Conservation (phyloP, 2,113 vertebrate species). For the Prionailurus bengalensis region DNA sequence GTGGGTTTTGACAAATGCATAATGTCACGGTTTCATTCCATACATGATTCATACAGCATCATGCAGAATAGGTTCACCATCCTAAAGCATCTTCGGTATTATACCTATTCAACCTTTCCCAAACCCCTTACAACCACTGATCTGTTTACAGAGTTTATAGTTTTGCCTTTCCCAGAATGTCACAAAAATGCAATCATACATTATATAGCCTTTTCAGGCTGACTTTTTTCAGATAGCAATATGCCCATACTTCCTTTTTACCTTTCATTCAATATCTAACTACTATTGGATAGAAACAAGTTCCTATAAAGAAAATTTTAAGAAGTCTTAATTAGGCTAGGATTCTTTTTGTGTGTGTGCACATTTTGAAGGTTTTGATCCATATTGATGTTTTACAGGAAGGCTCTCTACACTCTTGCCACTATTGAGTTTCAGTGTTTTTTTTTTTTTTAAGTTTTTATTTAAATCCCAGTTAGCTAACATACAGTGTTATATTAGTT, state of each 20-base stretch:
- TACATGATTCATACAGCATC: not conserved
- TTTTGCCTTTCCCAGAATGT: not conserved
- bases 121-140: not conserved
- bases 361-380: constrained; percentile 13
- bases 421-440: not conserved
- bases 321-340: not conserved
- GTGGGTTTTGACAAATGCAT: not conserved
- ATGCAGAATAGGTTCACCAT: not conserved
- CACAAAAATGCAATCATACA: not conserved
- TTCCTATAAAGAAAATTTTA: constrained; percentile 1
- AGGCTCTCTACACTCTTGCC: not conserved
- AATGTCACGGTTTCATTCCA: not conserved
- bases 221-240: not conserved
- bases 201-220: not conserved
- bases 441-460: not conserved
- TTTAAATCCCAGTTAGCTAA: not conserved
- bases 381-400: not conserved
- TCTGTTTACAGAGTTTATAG: not conserved
- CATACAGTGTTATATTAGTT: not conserved
- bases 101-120: not conserved
- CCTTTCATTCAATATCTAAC: not conserved
- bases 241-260: not conserved
- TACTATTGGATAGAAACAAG: not conserved
- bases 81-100: not conserved
- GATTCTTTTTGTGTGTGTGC: not conserved